Conservation (phyloP, 2,113 vertebrate genomes). For the Rousettus leschenaultii region DNA sequence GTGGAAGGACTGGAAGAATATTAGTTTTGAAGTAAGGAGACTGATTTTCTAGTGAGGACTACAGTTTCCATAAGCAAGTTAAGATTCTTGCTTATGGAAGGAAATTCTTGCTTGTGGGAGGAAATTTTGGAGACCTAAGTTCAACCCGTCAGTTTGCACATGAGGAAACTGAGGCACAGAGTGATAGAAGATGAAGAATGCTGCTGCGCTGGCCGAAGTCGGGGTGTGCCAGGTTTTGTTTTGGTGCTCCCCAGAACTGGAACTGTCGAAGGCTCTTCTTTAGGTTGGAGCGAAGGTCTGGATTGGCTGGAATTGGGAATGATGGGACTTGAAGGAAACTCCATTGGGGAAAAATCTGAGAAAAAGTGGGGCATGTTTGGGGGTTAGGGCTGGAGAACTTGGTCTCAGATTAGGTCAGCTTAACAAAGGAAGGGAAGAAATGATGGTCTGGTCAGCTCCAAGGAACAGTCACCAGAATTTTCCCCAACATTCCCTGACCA, state of each 20-base stretch:
- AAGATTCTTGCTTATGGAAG: background rate
- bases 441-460: background rate
- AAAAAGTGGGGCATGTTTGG: background rate
- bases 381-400: background rate
- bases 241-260: background rate
- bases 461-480: background rate
- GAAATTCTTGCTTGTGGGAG: too few relatives aligned
- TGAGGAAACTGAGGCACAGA: background rate
- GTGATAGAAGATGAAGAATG: background rate
- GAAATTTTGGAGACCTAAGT: background rate
- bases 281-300: background rate
- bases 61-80: background rate
- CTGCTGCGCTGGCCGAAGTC: background rate
- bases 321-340: background rate
- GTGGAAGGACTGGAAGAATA: background rate
- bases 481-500: background rate
- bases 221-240: background rate
- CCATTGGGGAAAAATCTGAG: background rate
- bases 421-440: background rate
- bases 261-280: background rate
- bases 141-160: background rate
- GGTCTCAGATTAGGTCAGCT: constrained; percentile 6
- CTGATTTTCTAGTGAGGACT: background rate
- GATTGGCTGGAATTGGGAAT: background rate
- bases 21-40: background rate